Evolutionary conservation across 1,140 invertebrate genomes (phyloP).

Genomic region (Polypedilum vanderplanki): DNA sequence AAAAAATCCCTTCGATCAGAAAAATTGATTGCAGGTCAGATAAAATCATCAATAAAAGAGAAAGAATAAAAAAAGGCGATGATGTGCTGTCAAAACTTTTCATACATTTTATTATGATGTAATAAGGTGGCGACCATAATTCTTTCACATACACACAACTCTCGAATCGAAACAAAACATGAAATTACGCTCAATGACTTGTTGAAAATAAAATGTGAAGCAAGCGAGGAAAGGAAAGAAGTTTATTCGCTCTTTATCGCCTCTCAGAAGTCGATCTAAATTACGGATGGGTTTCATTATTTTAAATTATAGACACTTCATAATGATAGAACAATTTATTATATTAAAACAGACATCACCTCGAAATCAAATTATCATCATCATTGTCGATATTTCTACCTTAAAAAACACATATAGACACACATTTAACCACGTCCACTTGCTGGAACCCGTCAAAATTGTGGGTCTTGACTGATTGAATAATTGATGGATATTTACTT

Average conservation of each 20-base stretch:
- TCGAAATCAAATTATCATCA: neutral
- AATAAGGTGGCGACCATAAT: constrained; percentile 10
- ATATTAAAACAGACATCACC: neutral
- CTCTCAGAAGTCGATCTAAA: neutral
- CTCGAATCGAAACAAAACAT: constrained; percentile 21
- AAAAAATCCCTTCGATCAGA: too few species aligned
- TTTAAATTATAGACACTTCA: constrained; percentile 26
- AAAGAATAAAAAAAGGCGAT: too few species aligned
- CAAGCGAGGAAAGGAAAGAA: neutral
- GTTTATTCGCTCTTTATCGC: neutral
- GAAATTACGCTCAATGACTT: constrained; percentile 25
- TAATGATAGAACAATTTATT: constrained; percentile 25
- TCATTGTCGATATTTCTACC: neutral
- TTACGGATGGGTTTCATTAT: constrained; percentile 23
- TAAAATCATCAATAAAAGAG: too few species aligned
- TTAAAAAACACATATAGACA: constrained; percentile 20
- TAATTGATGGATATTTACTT: constrained; percentile 24
- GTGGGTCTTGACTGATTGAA: constrained; percentile 14
- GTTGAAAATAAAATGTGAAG: neutral
- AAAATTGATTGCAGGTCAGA: too few species aligned
- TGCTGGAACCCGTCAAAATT: constrained; percentile 20
- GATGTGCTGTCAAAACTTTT: constrained; percentile 12
- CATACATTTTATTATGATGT: neutral
- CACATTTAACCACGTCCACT: neutral
- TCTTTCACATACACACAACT: neutral